A percentile compares a stretch with the other conserved stretches of the same genome.
Conservation (phyloP, 2,113 vertebrate genomes). For the Hypomesus transpacificus region DNA sequence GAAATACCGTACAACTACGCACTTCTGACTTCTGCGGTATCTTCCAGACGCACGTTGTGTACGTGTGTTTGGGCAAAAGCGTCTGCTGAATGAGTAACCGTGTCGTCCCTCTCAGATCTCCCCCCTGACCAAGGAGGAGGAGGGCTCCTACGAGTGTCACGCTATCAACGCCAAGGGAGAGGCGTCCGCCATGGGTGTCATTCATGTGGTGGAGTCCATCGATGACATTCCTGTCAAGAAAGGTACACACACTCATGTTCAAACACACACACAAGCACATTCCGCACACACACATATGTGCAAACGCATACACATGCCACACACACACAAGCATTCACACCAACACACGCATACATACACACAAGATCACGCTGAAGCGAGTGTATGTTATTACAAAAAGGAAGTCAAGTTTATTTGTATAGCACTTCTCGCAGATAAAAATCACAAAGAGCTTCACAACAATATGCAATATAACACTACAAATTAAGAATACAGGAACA, state of each 20-base stretch:
- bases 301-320: neutral
- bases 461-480: too few species aligned
- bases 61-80: too few species aligned
- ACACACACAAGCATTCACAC: too few species aligned
- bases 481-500: too few species aligned
- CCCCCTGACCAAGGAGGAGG: conserved; percentile 84
- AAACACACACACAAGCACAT: neutral
- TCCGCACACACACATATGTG: neutral
- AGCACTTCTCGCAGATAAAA: too few species aligned
- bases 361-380: conserved; percentile 10
- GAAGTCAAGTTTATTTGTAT: too few species aligned
- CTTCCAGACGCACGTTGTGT: too few species aligned
- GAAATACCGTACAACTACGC: too few species aligned
- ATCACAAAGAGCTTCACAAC: too few species aligned
- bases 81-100: too few species aligned
- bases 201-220: conserved; percentile 78
- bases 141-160: conserved; percentile 86
- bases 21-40: too few species aligned
- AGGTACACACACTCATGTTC: conserved; percentile 58
- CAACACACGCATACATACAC: conserved; percentile 1
- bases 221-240: conserved; percentile 76
- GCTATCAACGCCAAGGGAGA: conserved; percentile 84
- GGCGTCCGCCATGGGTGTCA: conserved; percentile 79
- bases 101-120: conserved; percentile 73
- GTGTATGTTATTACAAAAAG: neutral